Percentiles rank a stretch among this genome's conserved stretches.
Conservation (phyloP, 2,797 vertebrate species). For the Anas acuta region DNA sequence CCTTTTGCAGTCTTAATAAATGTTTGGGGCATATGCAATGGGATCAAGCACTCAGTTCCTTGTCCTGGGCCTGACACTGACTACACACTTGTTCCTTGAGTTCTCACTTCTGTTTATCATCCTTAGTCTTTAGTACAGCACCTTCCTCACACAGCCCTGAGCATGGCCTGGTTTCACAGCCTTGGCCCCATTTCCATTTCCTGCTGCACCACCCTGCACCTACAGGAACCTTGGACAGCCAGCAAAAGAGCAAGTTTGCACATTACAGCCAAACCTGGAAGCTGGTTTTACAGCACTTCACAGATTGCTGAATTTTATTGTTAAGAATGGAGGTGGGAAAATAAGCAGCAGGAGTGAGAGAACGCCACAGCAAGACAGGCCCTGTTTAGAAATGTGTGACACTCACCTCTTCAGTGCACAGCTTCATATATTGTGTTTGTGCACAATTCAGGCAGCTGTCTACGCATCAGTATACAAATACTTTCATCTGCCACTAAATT, state of each 20-base stretch:
- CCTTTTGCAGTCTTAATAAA: neutral
- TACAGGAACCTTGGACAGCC: neutral
- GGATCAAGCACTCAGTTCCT: neutral
- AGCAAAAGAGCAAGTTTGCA: neutral
- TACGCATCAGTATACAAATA: neutral
- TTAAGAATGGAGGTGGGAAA: constrained; percentile 7
- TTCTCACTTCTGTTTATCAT: neutral
- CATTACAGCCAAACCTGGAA: neutral
- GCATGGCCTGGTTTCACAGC: neutral
- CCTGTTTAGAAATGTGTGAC: neutral
- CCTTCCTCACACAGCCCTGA: neutral
- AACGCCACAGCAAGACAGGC: neutral
- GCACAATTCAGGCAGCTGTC: constrained; percentile 1
- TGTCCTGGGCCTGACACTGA: neutral
- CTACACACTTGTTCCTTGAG: neutral
- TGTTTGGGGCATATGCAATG: neutral
- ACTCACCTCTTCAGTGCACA: neutral
- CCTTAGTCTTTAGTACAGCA: neutral
- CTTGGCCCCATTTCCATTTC: neutral
- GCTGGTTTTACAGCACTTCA: neutral
- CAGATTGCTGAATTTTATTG: neutral
- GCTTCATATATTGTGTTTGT: neutral
- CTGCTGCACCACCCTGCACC: neutral
- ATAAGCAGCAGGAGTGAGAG: constrained; percentile 22
- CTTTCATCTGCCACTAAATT: neutral